These are phyloP conservation scores for Dryadula phaetusa DNA, from an alignment of 2,888 invertebrate species.

Conservation along the genomic window DNA sequence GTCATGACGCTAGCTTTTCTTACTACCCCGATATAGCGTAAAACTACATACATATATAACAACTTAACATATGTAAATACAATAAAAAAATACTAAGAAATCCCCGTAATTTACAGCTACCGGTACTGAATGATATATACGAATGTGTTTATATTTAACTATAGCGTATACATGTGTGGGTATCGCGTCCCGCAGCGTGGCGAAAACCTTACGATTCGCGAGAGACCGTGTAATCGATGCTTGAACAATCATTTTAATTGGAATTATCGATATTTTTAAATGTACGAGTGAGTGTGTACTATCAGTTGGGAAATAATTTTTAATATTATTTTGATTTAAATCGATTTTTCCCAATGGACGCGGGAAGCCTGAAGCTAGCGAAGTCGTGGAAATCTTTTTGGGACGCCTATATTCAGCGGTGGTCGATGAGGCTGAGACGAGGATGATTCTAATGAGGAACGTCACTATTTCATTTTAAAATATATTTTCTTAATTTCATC, in stretches of 20 bases:
- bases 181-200: slow-evolving; percentile 64
- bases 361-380: too few species aligned
- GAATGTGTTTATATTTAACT: slow-evolving; percentile 46
- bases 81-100: slow-evolving; percentile 32
- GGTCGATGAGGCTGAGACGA: too few species aligned
- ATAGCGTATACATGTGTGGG: slow-evolving; percentile 9
- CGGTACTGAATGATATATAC: slow-evolving; percentile 58
- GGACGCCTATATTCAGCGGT: too few species aligned
- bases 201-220: slow-evolving; percentile 68
- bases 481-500: too few species aligned
- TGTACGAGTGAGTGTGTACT: slow-evolving; percentile 51
- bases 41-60: background rate
- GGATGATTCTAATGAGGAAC: too few species aligned
- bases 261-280: slow-evolving; percentile 71
- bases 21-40: background rate
- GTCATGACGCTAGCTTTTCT: background rate
- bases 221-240: slow-evolving; percentile 72
- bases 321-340: background rate
- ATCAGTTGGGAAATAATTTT: slow-evolving; percentile 41
- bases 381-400: too few species aligned
- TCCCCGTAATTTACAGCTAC: slow-evolving; percentile 54
- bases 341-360: too few species aligned
- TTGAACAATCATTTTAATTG: slow-evolving; percentile 80
- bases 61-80: slow-evolving; percentile 12
- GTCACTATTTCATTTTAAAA: too few species aligned